Conservation (phyloP, 2,113 vertebrate species). For the Engystomops pustulosus region DNA sequence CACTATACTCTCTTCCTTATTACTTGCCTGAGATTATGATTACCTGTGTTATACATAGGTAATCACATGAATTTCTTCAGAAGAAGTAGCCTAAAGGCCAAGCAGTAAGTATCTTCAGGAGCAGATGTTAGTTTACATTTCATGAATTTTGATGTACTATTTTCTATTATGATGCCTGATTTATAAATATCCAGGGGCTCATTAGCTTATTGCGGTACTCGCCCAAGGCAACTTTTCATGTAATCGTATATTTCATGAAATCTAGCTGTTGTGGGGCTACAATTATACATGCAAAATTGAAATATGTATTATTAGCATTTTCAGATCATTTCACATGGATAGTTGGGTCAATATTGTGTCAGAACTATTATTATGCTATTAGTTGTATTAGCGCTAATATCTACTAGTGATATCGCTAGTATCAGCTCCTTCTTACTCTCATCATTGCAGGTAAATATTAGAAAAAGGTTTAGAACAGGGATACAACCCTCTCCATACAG, state of each 20-base stretch:
- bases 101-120: neutral
- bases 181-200: neutral
- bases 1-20: neutral
- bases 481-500: no score
- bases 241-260: neutral
- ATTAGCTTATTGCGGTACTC: neutral
- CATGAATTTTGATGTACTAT: conserved; percentile 1
- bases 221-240: neutral
- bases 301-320: conserved; percentile 3
- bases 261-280: neutral
- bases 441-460: no score
- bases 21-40: neutral
- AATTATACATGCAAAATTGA: neutral
- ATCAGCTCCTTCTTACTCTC: no score
- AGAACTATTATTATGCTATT: neutral
- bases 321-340: neutral
- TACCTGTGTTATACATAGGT: neutral
- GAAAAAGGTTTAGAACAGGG: no score
- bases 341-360: neutral
- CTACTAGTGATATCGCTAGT: no score
- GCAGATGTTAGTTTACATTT: conserved; percentile 15
- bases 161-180: neutral
- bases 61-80: neutral
- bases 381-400: neutral
- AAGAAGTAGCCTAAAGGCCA: conserved; percentile 8